Conservation (phyloP, 2,888 invertebrate species). For the Agonopterix subpropinquella region DNA sequence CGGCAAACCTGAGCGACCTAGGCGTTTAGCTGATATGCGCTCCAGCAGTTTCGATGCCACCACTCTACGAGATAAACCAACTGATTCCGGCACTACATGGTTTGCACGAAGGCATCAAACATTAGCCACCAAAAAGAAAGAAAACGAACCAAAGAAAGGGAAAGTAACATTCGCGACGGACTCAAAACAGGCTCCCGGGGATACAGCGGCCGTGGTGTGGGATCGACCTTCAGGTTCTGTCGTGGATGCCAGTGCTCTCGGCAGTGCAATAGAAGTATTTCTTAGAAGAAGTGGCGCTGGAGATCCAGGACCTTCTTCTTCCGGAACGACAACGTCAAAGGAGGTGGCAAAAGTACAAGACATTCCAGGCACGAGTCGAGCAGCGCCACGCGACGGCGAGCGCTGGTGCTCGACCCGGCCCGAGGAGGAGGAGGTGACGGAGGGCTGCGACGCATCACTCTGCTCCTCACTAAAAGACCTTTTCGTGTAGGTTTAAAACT, state of each 20-base stretch:
- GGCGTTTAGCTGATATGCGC: slow-evolving; percentile 80
- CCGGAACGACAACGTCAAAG: slow-evolving; percentile 31
- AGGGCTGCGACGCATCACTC: slow-evolving; percentile 86
- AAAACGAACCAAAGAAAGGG: slow-evolving; percentile 61
- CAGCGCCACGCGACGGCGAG: slow-evolving; percentile 48
- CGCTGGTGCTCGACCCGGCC: slow-evolving; percentile 79
- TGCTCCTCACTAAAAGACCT: slow-evolving; percentile 91
- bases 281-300: slow-evolving; percentile 76
- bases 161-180: slow-evolving; percentile 79
- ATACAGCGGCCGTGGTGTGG: slow-evolving; percentile 81
- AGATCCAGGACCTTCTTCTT: slow-evolving; percentile 55
- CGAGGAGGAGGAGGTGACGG: slow-evolving; percentile 82
- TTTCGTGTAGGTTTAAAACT: slow-evolving; percentile 81
- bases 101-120: slow-evolving; percentile 87
- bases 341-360: slow-evolving; percentile 47
- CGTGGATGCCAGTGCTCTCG: slow-evolving; percentile 86
- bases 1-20: slow-evolving; percentile 76
- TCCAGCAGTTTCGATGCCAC: slow-evolving; percentile 92
- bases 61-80: slow-evolving; percentile 73
- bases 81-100: slow-evolving; percentile 80
- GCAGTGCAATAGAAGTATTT: slow-evolving; percentile 90
- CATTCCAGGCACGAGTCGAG: slow-evolving; percentile 43
- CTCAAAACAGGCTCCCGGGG: slow-evolving; percentile 73
- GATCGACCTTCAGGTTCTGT: slow-evolving; percentile 85
- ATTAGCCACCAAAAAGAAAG: slow-evolving; percentile 78